Evolutionary conservation across 1,140 invertebrate genomes (phyloP), one percentile per base, ranked within the genome.

Genomic region (Callitettix versicolor): DNA sequence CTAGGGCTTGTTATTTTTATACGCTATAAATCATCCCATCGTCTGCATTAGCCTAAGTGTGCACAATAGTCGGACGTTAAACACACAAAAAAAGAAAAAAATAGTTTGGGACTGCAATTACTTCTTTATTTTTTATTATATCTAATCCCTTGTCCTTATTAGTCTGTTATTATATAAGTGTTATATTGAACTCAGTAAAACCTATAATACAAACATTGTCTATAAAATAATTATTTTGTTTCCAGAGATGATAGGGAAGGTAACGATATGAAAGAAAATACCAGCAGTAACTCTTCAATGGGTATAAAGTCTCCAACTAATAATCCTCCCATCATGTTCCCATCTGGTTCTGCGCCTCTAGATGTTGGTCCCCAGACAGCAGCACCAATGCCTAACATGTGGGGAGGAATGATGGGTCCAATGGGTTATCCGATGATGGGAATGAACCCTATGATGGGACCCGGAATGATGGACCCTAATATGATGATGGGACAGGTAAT

Each of bases 381-480:
- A n/a, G n/a, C n/a, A n/a, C n/a, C n/a, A 64, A 63, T 15, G 59
- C 69, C 0, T 66, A 17, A 17, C 18, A 15, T 40, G 42, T 44
- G 47, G 48, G 52, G 53, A 1, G 56, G 55, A 7, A 57, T 60
- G 34, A 44, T 60, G 47, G 57, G 58, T 22, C 57, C 11, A 60
- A 76, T 62, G 71, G 74, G 69, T 9, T 79, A 78, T 58, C 71
- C 74, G 5, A 77, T 84, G 71, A 77, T 81, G 69, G 74, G 77
- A 46, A 78, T 79, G 71, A 73, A 74, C 41, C 69, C 68, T 6
- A 80, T 73, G 72, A 71, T 76, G 53, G 26, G 11, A 6, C 42
- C 41, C 1, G 41, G 43, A 1, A 55, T 55, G 33, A 70, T 82
- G 69, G 78, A 74, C 63, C 73, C 73, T n/a, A 60, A 56, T 55